Evolutionary conservation across 53 echinoderm and acorn worm genomes (phyloP).

Genomic region (Echinarachnius parma): DNA sequence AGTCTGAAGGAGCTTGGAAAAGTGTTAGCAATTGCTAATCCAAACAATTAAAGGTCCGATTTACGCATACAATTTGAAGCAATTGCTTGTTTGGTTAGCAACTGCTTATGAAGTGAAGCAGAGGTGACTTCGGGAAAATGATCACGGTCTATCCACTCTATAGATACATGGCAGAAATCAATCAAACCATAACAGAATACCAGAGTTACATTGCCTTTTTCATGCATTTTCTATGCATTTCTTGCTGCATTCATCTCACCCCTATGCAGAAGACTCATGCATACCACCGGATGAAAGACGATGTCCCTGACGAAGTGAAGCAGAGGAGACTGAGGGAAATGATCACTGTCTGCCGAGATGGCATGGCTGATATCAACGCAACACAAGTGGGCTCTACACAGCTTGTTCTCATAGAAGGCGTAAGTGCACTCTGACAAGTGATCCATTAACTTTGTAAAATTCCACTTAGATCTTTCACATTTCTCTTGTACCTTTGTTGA

Average conservation of each 20-base stretch:
- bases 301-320: conserved; percentile 85
- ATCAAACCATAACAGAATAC: not conserved
- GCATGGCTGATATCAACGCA: conserved; percentile 61
- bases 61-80: no score
- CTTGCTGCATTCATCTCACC: not conserved
- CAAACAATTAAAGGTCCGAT: no score
- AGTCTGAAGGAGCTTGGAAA: no score
- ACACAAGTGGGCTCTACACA: conserved; percentile 58
- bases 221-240: not conserved
- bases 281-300: conserved; percentile 85
- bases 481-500: no score
- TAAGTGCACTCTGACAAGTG: conserved; percentile 59
- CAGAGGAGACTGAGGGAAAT: conserved; percentile 73
- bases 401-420: conserved; percentile 84
- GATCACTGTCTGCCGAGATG: conserved; percentile 66
- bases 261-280: conserved; percentile 90
- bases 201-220: not conserved
- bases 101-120: no score
- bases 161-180: no score
- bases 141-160: no score
- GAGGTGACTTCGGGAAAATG: no score
- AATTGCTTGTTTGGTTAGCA: no score
- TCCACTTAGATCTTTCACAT: no score
- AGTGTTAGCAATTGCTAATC: no score
- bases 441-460: no score